These are phyloP conservation scores for Oreocharis arfaki DNA, from an alignment of 2,113 vertebrate genomes.

Conservation along the genomic window DNA sequence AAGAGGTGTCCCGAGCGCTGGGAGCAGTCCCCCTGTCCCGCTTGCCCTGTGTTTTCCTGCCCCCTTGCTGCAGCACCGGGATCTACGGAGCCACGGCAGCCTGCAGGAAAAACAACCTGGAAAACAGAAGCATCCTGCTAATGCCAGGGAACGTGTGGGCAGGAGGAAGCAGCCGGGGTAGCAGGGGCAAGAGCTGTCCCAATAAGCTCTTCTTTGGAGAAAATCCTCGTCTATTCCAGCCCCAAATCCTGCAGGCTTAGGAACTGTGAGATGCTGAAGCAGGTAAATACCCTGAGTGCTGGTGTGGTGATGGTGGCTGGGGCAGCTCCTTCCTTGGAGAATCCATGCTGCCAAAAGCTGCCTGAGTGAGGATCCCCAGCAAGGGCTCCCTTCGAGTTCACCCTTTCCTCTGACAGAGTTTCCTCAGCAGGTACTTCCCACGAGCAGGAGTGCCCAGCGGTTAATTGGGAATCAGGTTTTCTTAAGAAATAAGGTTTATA, in stretches of 20 bases:
- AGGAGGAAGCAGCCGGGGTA: neutral
- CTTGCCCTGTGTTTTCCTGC: neutral
- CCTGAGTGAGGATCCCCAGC: rapidly evolving
- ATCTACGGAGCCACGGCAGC: rapidly evolving
- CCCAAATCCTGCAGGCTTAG: neutral
- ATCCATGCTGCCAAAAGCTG: neutral
- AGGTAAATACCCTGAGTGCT: neutral
- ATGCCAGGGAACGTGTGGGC: rapidly evolving
- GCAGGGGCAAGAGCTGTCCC: neutral
- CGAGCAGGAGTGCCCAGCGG: neutral
- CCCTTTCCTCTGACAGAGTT: neutral
- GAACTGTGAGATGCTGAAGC: neutral
- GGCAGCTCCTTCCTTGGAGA: neutral
- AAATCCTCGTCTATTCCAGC: neutral
- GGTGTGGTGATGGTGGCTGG: rapidly evolving
- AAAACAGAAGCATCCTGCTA: neutral
- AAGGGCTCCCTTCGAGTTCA: rapidly evolving
- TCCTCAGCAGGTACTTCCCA: neutral
- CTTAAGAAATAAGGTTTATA: neutral
- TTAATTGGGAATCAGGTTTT: neutral
- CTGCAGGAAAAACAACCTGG: neutral
- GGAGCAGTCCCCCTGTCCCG: rapidly evolving
- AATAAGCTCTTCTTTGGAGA: neutral
- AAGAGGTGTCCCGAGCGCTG: neutral
- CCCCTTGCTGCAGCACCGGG: neutral